Base-by-base conservation (phyloP, 2,113 vertebrate genomes). In the Tinamus guttatus region DNA sequence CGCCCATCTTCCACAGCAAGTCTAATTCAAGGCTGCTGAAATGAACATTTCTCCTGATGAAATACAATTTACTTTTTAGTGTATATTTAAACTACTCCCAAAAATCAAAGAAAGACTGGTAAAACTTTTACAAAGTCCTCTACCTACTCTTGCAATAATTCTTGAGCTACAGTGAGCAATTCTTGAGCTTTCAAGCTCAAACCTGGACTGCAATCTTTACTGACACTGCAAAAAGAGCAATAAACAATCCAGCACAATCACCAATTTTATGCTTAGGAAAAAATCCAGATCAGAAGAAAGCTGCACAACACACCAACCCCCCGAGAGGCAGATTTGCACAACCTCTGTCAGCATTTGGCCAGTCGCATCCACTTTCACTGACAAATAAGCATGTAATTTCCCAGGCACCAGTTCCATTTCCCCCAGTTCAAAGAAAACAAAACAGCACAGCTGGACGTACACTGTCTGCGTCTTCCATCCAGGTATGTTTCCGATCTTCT, bases 381-480 rank as follows among this genome's bases (percentile, higher is more conserved):
- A 59, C 6, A 7, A 54, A 18, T 77, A 67, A 59, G 19, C 8
- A 30, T 5, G 20, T 25, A 9, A 56, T 34, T 88, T 81, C 51
- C 51, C 58, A 79, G 27, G 77, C 18, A 79, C 5, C n/a, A 59
- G 30, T 11, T 40, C 27, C 1, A 56, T 36, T 81, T 82, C 9
- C 49, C n/a, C 16, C 18, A 25, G 14, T 32, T 59, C 22, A 76
- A 67, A 85, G 45, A 32, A 8, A 34, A 40, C 24, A 77, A 65
- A 27, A 14, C 43, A 70, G 8, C 47, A 4, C 19, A 94, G 84
- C 49, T 54, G 16, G 40, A 95, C 98, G 64, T 95, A 99, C 99
- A 49, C 99, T 99, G 93, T 99, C 99, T 1, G 99, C 98, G 19
- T 99, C 99, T 92, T 99, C 99, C 99, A 99, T 99, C 99, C 99